Conservation (phyloP, 1,140 invertebrate genomes). For the Drosophila gunungcola region DNA sequence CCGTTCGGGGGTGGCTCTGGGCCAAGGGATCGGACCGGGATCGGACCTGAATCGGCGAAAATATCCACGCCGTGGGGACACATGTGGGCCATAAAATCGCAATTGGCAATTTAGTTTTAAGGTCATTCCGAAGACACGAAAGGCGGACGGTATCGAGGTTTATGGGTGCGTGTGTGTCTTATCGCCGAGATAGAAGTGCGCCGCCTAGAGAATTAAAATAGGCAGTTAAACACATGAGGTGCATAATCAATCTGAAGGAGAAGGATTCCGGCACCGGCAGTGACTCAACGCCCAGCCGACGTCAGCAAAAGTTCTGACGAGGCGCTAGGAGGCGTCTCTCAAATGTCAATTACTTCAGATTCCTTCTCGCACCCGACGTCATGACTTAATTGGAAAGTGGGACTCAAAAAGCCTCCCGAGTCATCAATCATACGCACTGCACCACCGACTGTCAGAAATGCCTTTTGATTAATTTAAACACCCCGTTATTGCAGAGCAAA, state of each 20-base stretch:
- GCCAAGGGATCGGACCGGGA: too few species aligned
- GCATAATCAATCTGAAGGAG: slow-evolving; percentile 59
- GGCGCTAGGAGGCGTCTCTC: slow-evolving; percentile 59
- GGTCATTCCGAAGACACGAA: slow-evolving; percentile 51
- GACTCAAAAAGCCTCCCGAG: slow-evolving; percentile 17
- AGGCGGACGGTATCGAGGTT: slow-evolving; percentile 55
- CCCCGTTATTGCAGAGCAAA: background rate
- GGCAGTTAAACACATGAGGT: slow-evolving; percentile 45
- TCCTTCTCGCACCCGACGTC: background rate
- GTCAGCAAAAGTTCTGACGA: slow-evolving; percentile 32
- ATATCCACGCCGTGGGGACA: slow-evolving; percentile 30
- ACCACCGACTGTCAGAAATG: slow-evolving; percentile 5
- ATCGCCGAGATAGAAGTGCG: slow-evolving; percentile 62
- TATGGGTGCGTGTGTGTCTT: slow-evolving; percentile 80
- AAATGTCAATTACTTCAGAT: slow-evolving; percentile 62
- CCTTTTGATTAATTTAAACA: slow-evolving; percentile 34
- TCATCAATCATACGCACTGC: slow-evolving; percentile 58
- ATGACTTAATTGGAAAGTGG: slow-evolving; percentile 48
- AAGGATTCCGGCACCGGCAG: slow-evolving; percentile 7
- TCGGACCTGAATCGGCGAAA: slow-evolving; percentile 13
- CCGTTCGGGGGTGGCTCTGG: slow-evolving; percentile 10
- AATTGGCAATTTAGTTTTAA: slow-evolving; percentile 71
- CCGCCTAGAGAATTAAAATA: slow-evolving; percentile 64
- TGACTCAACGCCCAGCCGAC: slow-evolving; percentile 40
- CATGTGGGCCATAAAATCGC: slow-evolving; percentile 69